Percentiles rank a stretch among this genome's conserved stretches.
phyloP scores from a whole-genome alignment of 2,888 invertebrate genomes.

The Micoletzkya japonica region DNA sequence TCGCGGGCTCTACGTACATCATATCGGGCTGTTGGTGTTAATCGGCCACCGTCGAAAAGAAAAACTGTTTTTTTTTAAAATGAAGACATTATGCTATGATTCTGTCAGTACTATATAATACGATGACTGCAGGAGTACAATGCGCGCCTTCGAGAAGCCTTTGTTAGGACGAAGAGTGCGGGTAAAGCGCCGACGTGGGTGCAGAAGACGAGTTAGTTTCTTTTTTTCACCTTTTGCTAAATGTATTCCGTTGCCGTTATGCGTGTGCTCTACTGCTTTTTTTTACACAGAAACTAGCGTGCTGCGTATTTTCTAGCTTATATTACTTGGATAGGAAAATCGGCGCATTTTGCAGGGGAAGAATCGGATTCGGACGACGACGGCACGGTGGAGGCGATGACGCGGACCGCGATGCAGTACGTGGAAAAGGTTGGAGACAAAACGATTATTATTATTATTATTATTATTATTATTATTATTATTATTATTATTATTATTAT shows the following conservation, averaged over 20 bases:
- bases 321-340: not conserved
- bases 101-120: not conserved
- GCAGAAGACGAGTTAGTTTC: not conserved
- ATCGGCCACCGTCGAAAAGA: not conserved
- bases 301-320: not conserved
- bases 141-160: slow-evolving; percentile 17
- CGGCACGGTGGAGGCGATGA: slow-evolving; percentile 17
- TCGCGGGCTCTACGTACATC: not conserved
- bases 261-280: not conserved
- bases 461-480: slow-evolving; percentile 6
- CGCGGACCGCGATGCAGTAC: slow-evolving; percentile 26
- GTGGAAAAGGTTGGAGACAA: slow-evolving; percentile 20
- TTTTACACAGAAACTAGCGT: not conserved
- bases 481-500: not conserved
- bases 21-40: not conserved
- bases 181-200: slow-evolving; percentile 25
- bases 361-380: slow-evolving; percentile 25
- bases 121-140: slow-evolving; percentile 14
- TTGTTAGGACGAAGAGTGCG: not conserved
- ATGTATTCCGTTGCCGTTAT: not conserved
- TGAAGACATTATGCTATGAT: not conserved
- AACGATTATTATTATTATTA: not conserved
- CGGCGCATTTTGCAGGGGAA: not conserved
- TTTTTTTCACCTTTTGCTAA: not conserved
- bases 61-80: not conserved